Evolutionary conservation across 2,113 vertebrate species (phyloP).

Genomic region (Egretta garzetta): DNA sequence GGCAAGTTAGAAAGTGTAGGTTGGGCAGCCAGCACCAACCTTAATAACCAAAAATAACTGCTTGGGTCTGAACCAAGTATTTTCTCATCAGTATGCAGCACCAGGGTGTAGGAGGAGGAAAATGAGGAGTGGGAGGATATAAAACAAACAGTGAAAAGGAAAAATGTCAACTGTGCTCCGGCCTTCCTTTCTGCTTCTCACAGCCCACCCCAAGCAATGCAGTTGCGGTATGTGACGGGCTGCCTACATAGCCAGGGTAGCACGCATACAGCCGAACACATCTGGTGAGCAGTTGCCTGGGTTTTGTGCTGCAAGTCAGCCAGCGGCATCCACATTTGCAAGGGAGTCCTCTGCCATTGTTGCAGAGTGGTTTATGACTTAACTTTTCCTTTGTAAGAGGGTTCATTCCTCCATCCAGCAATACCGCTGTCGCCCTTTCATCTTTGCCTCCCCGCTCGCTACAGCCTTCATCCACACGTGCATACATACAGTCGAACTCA

Average conservation of each 20-base stretch:
- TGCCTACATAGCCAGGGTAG: neutral
- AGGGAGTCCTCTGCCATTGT: neutral
- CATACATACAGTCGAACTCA: neutral
- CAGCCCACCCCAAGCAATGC: neutral
- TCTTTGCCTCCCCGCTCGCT: neutral
- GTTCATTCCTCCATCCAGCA: neutral
- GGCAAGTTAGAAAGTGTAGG: neutral
- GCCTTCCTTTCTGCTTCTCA: constrained; percentile 34
- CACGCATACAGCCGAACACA: constrained; percentile 5
- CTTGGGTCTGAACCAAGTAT: constrained; percentile 15
- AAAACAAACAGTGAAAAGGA: constrained; percentile 48
- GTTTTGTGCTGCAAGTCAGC: neutral
- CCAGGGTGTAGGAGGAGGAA: constrained; percentile 21
- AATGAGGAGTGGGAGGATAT: constrained; percentile 50
- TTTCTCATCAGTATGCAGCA: constrained; percentile 46
- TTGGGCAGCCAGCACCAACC: neutral
- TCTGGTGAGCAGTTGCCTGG: constrained; percentile 43
- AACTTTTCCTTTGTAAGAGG: neutral
- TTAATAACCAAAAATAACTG: constrained; percentile 41
- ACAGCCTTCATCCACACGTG: neutral
- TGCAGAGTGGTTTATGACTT: neutral
- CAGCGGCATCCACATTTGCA: neutral
- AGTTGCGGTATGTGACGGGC: neutral
- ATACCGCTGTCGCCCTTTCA: neutral
- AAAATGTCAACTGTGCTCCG: neutral